These are phyloP conservation scores for Trileptium ribeirensis DNA, from an alignment of 2,888 invertebrate genomes.

Conservation along the genomic window DNA sequence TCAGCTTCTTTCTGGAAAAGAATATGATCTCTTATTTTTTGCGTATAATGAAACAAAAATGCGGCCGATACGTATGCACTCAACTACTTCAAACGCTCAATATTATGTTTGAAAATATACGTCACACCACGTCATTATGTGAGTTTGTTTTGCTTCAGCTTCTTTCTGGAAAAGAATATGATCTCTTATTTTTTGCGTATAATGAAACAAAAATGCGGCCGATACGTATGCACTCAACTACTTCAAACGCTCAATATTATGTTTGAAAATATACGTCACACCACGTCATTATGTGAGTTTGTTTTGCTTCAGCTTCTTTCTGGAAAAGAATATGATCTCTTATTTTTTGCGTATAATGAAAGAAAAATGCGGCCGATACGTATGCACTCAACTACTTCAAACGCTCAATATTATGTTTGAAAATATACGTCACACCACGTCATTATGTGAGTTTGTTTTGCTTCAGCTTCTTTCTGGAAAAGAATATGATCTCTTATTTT, in stretches of 20 bases:
- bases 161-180: conserved; percentile 98
- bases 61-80: conserved; percentile 92
- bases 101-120: conserved; percentile 96
- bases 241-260: conserved; percentile 95
- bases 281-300: conserved; percentile 92
- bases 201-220: conserved; percentile 93
- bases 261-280: too few species aligned
- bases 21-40: conserved; percentile 97
- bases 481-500: conserved; percentile 97
- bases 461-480: conserved; percentile 92
- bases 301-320: conserved; percentile 72
- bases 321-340: conserved; percentile 98
- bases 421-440: conserved; percentile 97
- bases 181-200: conserved; percentile 91
- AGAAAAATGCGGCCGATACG: conserved; percentile 91
- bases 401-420: conserved; percentile 98
- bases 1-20: too few species aligned
- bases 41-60: conserved; percentile 91
- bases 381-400: conserved; percentile 93
- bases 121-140: conserved; percentile 98
- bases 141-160: too few species aligned
- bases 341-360: conserved; percentile 95
- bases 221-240: conserved; percentile 92
- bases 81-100: conserved; percentile 94
- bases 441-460: conserved; percentile 84